A percentile compares a stretch with the other conserved stretches of the same genome.
phyloP scores from a whole-genome alignment of 2,888 invertebrate genomes.

The Metalampra italica region DNA sequence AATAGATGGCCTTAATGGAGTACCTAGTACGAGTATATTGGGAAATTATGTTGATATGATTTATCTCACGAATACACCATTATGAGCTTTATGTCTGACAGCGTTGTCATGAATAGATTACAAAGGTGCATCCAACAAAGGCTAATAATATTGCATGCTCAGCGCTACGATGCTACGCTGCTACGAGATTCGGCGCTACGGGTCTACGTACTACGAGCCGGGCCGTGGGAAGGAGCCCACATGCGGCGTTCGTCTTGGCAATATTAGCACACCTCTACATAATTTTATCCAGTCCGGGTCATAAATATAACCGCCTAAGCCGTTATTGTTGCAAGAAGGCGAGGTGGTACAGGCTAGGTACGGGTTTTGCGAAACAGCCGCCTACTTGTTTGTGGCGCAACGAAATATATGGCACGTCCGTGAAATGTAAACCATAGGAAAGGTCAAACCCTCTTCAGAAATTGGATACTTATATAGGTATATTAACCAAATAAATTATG shows the following conservation, averaged over 20 bases:
- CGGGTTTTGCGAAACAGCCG: slow-evolving; percentile 18
- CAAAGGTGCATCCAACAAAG: slow-evolving; percentile 20
- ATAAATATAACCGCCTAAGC: slow-evolving; percentile 50
- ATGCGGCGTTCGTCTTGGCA: slow-evolving; percentile 44
- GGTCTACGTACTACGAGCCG: slow-evolving; percentile 3
- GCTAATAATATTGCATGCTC: slow-evolving; percentile 25
- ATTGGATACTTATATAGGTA: no score
- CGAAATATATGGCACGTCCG: slow-evolving; percentile 6
- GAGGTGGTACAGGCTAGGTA: slow-evolving; percentile 24
- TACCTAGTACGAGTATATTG: no score
- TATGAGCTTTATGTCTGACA: slow-evolving; percentile 10
- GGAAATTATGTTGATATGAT: slow-evolving; percentile 9
- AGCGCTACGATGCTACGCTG: slow-evolving; percentile 21
- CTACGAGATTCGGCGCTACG: slow-evolving; percentile 20
- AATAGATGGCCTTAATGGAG: no score
- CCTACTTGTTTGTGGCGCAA: slow-evolving; percentile 5
- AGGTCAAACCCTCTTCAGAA: neutral
- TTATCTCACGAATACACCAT: slow-evolving; percentile 11
- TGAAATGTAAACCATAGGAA: neutral
- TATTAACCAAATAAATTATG: no score
- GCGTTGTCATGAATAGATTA: slow-evolving; percentile 14
- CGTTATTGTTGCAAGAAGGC: slow-evolving; percentile 49
- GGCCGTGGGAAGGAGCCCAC: slow-evolving; percentile 45
- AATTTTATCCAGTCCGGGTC: slow-evolving; percentile 54
- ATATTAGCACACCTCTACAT: slow-evolving; percentile 55